Evolutionary conservation across 1,140 invertebrate species (phyloP).

Genomic region (Polypedilum vanderplanki): DNA sequence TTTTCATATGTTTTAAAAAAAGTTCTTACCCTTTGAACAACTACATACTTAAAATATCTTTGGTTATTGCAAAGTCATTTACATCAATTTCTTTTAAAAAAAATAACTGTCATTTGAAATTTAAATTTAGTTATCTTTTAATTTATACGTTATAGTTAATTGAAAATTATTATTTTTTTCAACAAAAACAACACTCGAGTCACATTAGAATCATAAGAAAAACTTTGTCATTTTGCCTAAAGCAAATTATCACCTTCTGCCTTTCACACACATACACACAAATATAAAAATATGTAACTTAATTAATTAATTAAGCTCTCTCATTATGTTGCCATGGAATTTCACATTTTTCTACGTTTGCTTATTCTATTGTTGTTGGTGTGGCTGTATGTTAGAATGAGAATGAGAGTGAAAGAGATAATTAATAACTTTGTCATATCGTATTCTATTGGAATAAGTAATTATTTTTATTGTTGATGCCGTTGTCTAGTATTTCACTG

Average conservation of each 20-base stretch:
- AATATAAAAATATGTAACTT: not conserved
- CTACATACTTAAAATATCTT: too few species aligned
- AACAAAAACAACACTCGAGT: too few species aligned
- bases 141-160: too few species aligned
- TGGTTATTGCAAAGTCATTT: too few species aligned
- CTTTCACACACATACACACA: not conserved
- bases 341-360: not conserved
- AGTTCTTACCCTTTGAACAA: too few species aligned
- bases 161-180: too few species aligned
- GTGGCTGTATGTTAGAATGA: too few species aligned
- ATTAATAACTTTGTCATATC: conserved; percentile 26
- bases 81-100: too few species aligned
- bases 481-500: too few species aligned
- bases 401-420: not conserved
- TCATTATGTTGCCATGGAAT: conserved; percentile 23
- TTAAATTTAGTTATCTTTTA: too few species aligned
- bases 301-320: conserved; percentile 23
- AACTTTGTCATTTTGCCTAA: not conserved
- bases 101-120: too few species aligned
- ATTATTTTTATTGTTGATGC: not conserved
- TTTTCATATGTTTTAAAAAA: too few species aligned
- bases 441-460: not conserved
- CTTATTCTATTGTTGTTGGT: conserved; percentile 12
- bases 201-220: not conserved
- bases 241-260: conserved; percentile 20